A percentile compares a stretch with the other conserved stretches of the same genome.
phyloP scores from a whole-genome alignment of 2,797 vertebrate species.

The Ciconia nigra region DNA sequence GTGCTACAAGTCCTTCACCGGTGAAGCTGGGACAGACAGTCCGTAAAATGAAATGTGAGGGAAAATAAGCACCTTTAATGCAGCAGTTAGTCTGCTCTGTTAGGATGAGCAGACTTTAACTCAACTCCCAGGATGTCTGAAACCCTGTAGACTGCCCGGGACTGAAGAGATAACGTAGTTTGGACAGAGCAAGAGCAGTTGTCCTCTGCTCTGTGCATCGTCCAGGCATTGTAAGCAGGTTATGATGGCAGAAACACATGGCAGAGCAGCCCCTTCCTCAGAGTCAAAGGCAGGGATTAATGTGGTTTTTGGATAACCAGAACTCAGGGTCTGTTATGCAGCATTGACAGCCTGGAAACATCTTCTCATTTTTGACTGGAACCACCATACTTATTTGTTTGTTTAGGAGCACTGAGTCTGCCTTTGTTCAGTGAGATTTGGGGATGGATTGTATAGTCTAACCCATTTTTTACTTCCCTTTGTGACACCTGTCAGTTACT shows the following conservation, averaged over 20 bases:
- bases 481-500: conserved; percentile 40
- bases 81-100: not conserved
- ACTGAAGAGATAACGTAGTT: not conserved
- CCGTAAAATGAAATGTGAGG: not conserved
- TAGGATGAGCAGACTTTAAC: not conserved
- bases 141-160: not conserved
- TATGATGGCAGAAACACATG: not conserved
- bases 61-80: not conserved
- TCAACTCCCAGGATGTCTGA: not conserved
- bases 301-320: not conserved
- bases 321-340: not conserved
- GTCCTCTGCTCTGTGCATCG: not conserved
- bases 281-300: not conserved
- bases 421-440: not conserved
- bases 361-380: not conserved
- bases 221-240: not conserved
- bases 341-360: not conserved
- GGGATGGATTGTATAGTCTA: not conserved
- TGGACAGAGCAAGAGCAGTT: not conserved
- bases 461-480: not conserved
- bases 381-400: not conserved
- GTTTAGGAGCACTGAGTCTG: not conserved
- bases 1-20: not conserved
- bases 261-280: not conserved
- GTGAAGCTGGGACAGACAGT: not conserved